Conservation (phyloP, 2,113 vertebrate species). For the Psettodes erumei region DNA sequence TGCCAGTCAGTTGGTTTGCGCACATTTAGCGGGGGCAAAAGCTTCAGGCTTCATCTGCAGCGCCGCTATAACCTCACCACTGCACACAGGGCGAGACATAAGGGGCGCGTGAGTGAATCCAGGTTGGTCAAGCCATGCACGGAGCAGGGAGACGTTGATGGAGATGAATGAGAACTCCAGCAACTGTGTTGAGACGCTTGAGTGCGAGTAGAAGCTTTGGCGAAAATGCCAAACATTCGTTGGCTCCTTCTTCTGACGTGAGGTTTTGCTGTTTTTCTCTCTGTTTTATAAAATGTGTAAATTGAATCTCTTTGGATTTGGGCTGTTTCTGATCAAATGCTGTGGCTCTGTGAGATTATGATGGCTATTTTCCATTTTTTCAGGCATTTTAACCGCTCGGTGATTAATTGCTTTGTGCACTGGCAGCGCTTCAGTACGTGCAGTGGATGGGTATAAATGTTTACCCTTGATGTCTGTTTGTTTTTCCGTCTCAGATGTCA, state of each 20-base stretch:
- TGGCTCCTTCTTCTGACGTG: neutral
- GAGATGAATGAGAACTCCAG: neutral
- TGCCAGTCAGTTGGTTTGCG: neutral
- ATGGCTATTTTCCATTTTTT: neutral
- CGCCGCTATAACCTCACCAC: neutral
- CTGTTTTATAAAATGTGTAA: neutral
- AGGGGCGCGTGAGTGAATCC: no score
- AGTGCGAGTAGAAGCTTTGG: no score
- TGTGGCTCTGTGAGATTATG: neutral
- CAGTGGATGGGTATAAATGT: neutral
- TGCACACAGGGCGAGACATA: no score
- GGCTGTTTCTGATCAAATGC: neutral
- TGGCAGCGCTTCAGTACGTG: neutral
- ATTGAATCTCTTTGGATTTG: neutral
- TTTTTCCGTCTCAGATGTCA: constrained; percentile 90
- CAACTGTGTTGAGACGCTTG: neutral
- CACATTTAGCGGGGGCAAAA: neutral
- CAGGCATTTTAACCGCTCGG: neutral
- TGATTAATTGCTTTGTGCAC: neutral
- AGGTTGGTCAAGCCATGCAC: neutral
- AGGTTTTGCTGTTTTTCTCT: neutral
- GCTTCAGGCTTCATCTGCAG: neutral
- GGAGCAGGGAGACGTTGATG: neutral
- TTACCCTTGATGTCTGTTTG: neutral
- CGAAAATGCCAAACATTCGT: neutral